Percentiles rank a stretch among this genome's conserved stretches.
Conservation (phyloP, 2,888 invertebrate genomes). For the Heliconius charithonia region DNA sequence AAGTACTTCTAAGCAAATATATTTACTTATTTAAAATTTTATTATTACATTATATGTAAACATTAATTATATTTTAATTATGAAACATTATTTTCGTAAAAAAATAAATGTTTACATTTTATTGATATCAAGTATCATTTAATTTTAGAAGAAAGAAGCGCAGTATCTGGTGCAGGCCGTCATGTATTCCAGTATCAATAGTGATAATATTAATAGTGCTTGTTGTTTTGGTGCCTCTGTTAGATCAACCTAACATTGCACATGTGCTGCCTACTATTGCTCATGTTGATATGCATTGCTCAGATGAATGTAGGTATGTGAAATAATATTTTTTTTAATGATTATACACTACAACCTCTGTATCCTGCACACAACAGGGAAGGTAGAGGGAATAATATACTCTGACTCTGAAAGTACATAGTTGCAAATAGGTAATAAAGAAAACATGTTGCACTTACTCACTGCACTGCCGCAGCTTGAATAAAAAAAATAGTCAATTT, state of each 20-base stretch:
- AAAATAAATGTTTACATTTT: too few relatives aligned
- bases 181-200: conserved; percentile 92
- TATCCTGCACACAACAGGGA: not conserved
- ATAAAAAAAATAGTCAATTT: too few relatives aligned
- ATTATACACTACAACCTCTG: not conserved
- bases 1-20: conserved; percentile 49
- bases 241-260: conserved; percentile 87
- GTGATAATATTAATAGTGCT: conserved; percentile 91
- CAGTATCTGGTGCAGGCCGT: conserved; percentile 90
- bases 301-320: conserved; percentile 86
- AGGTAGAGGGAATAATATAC: too few relatives aligned
- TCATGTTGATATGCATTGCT: conserved; percentile 78
- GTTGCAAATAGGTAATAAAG: too few relatives aligned
- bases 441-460: too few relatives aligned
- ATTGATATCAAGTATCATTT: conserved; percentile 40
- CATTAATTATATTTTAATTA: not conserved
- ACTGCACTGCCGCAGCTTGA: too few relatives aligned
- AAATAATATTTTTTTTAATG: not conserved
- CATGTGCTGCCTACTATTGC: conserved; percentile 59
- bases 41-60: not conserved
- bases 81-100: not conserved
- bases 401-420: too few relatives aligned
- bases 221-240: conserved; percentile 89
- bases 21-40: not conserved
- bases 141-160: conserved; percentile 71